Conservation (phyloP, 2,113 vertebrate genomes). For the Salvelinus fontinalis region DNA sequence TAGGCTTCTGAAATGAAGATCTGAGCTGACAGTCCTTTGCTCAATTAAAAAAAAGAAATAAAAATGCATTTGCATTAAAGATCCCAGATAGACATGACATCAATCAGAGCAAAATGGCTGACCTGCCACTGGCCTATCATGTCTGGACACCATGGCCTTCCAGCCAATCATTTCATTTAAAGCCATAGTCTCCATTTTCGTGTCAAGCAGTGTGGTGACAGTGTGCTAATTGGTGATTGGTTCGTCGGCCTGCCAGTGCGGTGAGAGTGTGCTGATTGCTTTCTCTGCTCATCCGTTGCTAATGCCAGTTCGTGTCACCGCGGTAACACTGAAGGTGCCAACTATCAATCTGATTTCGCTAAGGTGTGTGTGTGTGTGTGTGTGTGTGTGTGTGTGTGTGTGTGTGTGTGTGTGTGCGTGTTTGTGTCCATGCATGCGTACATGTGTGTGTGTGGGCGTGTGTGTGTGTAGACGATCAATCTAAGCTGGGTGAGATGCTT, state of each 20-base stretch:
- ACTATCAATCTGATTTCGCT: too few relatives aligned
- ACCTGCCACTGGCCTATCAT: constrained; percentile 8
- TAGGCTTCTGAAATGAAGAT: background rate
- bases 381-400: background rate
- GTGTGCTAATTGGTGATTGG: constrained; percentile 41
- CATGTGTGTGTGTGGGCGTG: too few relatives aligned
- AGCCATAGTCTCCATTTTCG: constrained; percentile 34
- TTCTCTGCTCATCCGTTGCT: constrained; percentile 26
- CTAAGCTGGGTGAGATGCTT: background rate
- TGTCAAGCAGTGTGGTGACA: constrained; percentile 48
- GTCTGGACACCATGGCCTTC: background rate
- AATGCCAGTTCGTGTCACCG: constrained; percentile 24
- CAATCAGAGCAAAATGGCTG: too few relatives aligned
- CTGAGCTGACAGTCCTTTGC: background rate
- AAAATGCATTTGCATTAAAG: too few relatives aligned
- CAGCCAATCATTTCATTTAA: constrained; percentile 39
- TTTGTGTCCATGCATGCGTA: too few relatives aligned
- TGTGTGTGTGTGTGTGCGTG: too few relatives aligned
- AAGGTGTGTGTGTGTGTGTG: background rate
- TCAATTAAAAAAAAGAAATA: too few relatives aligned
- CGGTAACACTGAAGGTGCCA: too few relatives aligned
- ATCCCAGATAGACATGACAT: too few relatives aligned
- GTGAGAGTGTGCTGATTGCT: constrained; percentile 45
- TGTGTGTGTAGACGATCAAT: constrained; percentile 31
- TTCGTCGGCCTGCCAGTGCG: constrained; percentile 6